Percentiles rank a stretch among this genome's conserved stretches.
Evolutionary conservation across 2,888 invertebrate genomes (phyloP).

Genomic region (Noctua fimbriata): DNA sequence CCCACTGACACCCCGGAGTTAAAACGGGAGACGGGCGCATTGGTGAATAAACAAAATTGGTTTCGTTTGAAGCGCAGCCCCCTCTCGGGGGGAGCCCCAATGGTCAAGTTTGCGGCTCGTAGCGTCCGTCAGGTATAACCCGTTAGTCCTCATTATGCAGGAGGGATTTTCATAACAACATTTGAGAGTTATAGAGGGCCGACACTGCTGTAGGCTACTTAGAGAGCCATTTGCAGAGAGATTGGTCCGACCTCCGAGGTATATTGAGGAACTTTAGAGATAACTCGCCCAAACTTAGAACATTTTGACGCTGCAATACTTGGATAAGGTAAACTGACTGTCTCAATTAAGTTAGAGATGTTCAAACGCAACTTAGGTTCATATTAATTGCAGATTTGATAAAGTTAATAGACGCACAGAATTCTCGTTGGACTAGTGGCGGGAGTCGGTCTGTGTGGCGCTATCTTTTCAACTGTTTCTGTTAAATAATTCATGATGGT

Average conservation of each 20-base stretch:
- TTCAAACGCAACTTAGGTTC: slow-evolving; percentile 78
- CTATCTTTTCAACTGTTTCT: slow-evolving; percentile 48
- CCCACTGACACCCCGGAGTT: slow-evolving; percentile 67
- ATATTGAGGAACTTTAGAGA: slow-evolving; percentile 88
- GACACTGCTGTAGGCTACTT: slow-evolving; percentile 86
- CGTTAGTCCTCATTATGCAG: slow-evolving; percentile 79
- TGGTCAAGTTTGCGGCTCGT: slow-evolving; percentile 68
- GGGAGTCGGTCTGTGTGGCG: slow-evolving; percentile 16
- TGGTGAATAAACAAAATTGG: slow-evolving; percentile 72
- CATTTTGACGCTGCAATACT: slow-evolving; percentile 89
- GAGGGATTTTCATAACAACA: slow-evolving; percentile 83
- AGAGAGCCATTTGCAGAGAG: slow-evolving; percentile 86
- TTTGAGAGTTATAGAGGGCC: slow-evolving; percentile 77
- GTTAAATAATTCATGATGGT: slow-evolving; percentile 46
- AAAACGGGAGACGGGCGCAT: slow-evolving; percentile 70
- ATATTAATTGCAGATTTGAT: slow-evolving; percentile 75
- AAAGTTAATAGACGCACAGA: slow-evolving; percentile 67
- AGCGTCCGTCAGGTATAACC: slow-evolving; percentile 63
- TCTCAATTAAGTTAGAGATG: slow-evolving; percentile 86
- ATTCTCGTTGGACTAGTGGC: slow-evolving; percentile 31
- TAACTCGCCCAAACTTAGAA: slow-evolving; percentile 88
- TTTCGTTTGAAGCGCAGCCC: slow-evolving; percentile 63
- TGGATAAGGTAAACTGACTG: slow-evolving; percentile 88
- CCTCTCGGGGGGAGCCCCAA: slow-evolving; percentile 55
- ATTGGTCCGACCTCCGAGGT: slow-evolving; percentile 87